These are phyloP conservation scores for Philhelius pedissequus DNA, from an alignment of 2,888 invertebrate genomes.

Conservation along the genomic window DNA sequence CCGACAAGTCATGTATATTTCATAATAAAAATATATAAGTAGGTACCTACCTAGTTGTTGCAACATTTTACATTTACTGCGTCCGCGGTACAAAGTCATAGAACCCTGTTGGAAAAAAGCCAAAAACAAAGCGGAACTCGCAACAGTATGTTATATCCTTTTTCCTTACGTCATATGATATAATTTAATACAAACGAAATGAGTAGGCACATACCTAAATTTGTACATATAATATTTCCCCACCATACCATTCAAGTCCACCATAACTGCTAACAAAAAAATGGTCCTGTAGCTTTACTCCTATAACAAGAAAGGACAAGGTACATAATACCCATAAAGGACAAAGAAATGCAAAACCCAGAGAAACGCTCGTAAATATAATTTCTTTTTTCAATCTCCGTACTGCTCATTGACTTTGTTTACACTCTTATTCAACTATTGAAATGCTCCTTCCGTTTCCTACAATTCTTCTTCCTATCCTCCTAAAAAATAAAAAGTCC, in stretches of 20 bases:
- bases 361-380: slow-evolving; percentile 4
- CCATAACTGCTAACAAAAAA: not conserved
- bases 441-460: slow-evolving; percentile 7
- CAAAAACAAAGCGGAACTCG: not conserved
- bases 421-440: slow-evolving; percentile 21
- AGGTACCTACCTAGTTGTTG: no score
- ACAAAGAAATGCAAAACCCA: slow-evolving; percentile 18
- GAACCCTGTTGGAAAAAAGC: not conserved
- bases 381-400: not conserved
- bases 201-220: not conserved
- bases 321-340: not conserved
- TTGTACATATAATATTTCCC: not conserved
- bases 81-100: not conserved
- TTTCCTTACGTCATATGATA: not conserved
- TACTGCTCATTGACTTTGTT: slow-evolving; percentile 1
- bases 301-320: not conserved
- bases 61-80: not conserved
- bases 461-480: not conserved
- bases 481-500: not conserved
- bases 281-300: slow-evolving; percentile 4
- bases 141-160: not conserved
- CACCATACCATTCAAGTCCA: not conserved
- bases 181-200: not conserved
- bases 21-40: not conserved
- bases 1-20: not conserved